Percentiles rank a stretch among this genome's conserved stretches.
phyloP scores from a whole-genome alignment of 2,888 invertebrate genomes.

The Cephus nigrinus region DNA sequence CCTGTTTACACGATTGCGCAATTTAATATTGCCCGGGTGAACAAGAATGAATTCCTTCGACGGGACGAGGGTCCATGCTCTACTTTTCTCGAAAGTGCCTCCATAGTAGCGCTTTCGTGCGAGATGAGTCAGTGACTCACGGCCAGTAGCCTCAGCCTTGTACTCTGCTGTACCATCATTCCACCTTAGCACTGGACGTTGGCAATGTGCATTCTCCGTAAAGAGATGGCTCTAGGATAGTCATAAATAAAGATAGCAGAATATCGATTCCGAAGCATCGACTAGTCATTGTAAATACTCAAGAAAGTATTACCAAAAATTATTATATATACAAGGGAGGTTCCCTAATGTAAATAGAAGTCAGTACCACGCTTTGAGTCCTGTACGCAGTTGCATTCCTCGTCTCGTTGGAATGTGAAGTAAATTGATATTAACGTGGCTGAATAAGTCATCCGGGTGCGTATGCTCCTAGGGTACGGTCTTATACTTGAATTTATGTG shows the following conservation, averaged over 20 bases:
- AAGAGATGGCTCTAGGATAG: background rate
- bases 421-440: background rate
- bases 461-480: background rate
- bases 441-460: background rate
- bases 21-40: constrained; percentile 17
- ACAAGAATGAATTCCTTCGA: constrained; percentile 15
- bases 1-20: constrained; percentile 38
- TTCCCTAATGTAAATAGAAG: background rate
- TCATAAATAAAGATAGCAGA: background rate
- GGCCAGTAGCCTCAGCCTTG: constrained; percentile 38
- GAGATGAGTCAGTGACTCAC: constrained; percentile 45
- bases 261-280: background rate
- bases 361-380: background rate
- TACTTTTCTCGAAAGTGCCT: constrained; percentile 39
- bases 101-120: constrained; percentile 31
- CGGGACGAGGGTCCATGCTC: constrained; percentile 37
- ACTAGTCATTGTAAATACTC: background rate
- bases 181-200: background rate
- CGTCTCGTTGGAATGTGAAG: background rate
- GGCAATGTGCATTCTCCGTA: background rate
- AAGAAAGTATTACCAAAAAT: background rate
- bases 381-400: background rate
- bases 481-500: background rate
- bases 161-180: background rate
- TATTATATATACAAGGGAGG: background rate